Conservation (phyloP, 2,113 vertebrate genomes). For the Corvus cornix region DNA sequence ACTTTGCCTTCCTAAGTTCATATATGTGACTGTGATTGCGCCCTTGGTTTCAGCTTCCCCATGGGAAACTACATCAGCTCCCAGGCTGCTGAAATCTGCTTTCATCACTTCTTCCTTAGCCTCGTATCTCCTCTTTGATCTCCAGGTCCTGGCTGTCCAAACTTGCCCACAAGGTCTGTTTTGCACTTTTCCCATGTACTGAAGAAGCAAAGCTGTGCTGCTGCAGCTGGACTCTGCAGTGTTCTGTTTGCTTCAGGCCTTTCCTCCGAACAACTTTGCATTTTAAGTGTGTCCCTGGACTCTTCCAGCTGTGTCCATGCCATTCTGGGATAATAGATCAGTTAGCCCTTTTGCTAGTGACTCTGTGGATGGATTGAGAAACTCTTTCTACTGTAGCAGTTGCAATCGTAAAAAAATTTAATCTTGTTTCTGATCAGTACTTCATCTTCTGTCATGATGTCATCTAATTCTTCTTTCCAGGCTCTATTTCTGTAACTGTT, state of each 20-base stretch:
- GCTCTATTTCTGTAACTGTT: neutral
- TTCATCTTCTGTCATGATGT: neutral
- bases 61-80: neutral
- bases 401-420: neutral
- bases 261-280: neutral
- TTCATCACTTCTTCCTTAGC: neutral
- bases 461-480: neutral
- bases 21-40: neutral
- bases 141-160: neutral
- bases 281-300: neutral
- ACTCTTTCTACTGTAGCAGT: neutral
- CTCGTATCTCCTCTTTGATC: neutral
- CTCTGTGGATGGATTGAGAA: neutral
- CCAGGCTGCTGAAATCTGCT: neutral
- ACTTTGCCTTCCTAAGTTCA: neutral
- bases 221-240: neutral
- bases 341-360: neutral
- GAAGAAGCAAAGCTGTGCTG: neutral
- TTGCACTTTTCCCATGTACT: neutral
- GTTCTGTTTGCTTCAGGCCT: neutral
- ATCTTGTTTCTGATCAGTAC: slow-evolving; percentile 8
- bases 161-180: neutral
- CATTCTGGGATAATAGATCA: neutral
- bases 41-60: neutral
- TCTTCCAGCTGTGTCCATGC: neutral